A percentile compares a stretch with the other conserved stretches of the same genome.
Evolutionary conservation across 2,888 invertebrate species (phyloP).

Genomic region (Ophion ellenae): DNA sequence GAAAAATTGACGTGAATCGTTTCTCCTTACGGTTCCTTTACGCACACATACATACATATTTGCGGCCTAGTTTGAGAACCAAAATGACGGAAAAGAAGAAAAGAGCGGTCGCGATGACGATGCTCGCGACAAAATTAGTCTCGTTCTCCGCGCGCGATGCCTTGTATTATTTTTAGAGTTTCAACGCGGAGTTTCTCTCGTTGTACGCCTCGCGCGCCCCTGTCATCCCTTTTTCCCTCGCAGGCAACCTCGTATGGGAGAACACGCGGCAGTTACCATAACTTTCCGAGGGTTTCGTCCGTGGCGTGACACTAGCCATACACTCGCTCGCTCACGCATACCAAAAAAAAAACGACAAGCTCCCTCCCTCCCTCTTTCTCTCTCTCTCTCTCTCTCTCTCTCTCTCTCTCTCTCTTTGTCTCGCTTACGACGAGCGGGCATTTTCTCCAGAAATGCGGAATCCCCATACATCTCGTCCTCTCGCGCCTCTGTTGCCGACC

Average conservation of each 20-base stretch:
- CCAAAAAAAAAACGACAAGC: constrained; percentile 64
- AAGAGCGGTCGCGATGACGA: constrained; percentile 44
- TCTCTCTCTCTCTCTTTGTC: constrained; percentile 14
- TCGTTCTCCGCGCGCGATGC: constrained; percentile 69
- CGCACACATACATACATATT: constrained; percentile 3
- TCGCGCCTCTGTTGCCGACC: constrained; percentile 37
- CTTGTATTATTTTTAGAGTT: constrained; percentile 81
- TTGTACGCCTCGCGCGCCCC: constrained; percentile 60
- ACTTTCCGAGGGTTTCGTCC: constrained; percentile 76
- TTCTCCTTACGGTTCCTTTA: constrained; percentile 15
- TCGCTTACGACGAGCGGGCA: constrained; percentile 22
- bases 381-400: constrained; percentile 21
- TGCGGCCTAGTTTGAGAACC: constrained; percentile 36
- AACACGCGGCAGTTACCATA: constrained; percentile 79
- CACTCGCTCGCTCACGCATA: constrained; percentile 79
- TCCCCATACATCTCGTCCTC: constrained; percentile 45
- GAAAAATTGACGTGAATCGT: constrained; percentile 51
- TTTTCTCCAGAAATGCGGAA: constrained; percentile 43
- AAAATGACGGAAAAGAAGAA: constrained; percentile 46
- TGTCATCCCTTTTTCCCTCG: constrained; percentile 71
- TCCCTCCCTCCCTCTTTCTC: constrained; percentile 15
- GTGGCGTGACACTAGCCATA: constrained; percentile 81
- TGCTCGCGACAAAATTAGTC: constrained; percentile 78
- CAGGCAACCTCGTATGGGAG: constrained; percentile 23
- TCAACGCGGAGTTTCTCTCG: constrained; percentile 59